These are phyloP conservation scores for Spisula solida DNA, from an alignment of 2,888 invertebrate genomes.

Conservation along the genomic window DNA sequence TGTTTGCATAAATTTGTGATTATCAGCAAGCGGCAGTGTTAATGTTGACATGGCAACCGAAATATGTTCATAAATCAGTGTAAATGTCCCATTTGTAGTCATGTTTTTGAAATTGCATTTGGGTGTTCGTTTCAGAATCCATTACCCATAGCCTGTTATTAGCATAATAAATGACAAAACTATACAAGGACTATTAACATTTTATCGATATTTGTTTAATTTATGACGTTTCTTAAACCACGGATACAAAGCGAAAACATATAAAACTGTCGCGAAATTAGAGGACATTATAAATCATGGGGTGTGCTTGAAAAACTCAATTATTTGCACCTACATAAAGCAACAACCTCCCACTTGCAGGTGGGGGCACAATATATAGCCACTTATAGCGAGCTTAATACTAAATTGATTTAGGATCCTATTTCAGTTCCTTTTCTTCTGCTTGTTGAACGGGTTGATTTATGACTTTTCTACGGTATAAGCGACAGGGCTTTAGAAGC, in stretches of 20 bases:
- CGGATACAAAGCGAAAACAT: constrained; percentile 64
- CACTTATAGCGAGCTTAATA: constrained; percentile 66
- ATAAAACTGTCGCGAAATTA: constrained; percentile 70
- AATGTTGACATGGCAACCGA: constrained; percentile 31
- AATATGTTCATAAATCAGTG: constrained; percentile 34
- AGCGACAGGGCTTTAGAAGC: constrained; percentile 61
- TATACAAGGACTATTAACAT: constrained; percentile 72
- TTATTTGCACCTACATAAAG: constrained; percentile 73
- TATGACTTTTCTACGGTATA: constrained; percentile 59
- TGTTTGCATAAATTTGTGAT: constrained; percentile 30
- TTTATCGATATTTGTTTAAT: constrained; percentile 72
- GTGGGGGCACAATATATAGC: constrained; percentile 69
- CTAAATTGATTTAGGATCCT: constrained; percentile 71
- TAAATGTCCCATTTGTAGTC: constrained; percentile 41
- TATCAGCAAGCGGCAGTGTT: constrained; percentile 11
- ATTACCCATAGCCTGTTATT: constrained; percentile 65
- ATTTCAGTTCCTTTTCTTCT: constrained; percentile 69
- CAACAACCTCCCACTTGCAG: constrained; percentile 70
- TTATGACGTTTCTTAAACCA: constrained; percentile 72
- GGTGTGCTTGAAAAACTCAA: constrained; percentile 69
- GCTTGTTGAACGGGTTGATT: constrained; percentile 61
- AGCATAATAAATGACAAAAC: constrained; percentile 73
- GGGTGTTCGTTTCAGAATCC: constrained; percentile 47
- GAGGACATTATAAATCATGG: constrained; percentile 64
- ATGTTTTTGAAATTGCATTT: constrained; percentile 35